Evolutionary conservation across 2,888 invertebrate species (phyloP).

Genomic region (Ophioninae sp.): DNA sequence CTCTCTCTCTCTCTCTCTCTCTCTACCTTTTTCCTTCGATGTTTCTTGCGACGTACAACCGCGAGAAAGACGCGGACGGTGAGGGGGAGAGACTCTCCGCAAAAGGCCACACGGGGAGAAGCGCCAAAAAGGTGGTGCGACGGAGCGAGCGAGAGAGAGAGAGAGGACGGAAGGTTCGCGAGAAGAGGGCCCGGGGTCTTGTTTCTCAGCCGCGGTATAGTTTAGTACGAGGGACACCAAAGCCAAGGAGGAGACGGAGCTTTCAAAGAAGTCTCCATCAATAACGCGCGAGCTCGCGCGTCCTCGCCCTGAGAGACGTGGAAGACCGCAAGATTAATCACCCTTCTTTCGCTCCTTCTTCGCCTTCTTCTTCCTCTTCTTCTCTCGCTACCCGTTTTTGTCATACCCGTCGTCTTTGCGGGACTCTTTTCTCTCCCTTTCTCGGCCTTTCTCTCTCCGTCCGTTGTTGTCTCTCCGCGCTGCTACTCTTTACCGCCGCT

Average conservation of each 20-base stretch:
- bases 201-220: conserved; percentile 46
- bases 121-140: conserved; percentile 41
- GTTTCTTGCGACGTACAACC: conserved; percentile 16
- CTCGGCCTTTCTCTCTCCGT: conserved; percentile 14
- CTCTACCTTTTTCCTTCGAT: background rate
- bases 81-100: conserved; percentile 4
- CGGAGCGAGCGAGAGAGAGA: conserved; percentile 32
- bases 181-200: conserved; percentile 67
- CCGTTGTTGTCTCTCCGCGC: conserved; percentile 42
- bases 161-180: conserved; percentile 34
- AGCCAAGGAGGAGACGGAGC: conserved; percentile 59
- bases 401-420: conserved; percentile 64
- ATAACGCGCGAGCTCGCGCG: conserved; percentile 81
- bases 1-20: background rate
- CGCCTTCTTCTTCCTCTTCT: conserved; percentile 51
- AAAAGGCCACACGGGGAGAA: conserved; percentile 45
- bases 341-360: conserved; percentile 74
- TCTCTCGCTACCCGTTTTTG: conserved; percentile 51
- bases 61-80: conserved; percentile 7
- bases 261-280: conserved; percentile 80
- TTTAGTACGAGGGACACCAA: conserved; percentile 51
- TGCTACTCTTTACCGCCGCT: conserved; percentile 25
- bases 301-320: conserved; percentile 80
- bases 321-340: conserved; percentile 81
- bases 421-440: conserved; percentile 48